Conservation (phyloP, 2,888 invertebrate genomes). For the Philhelius pedissequus region DNA sequence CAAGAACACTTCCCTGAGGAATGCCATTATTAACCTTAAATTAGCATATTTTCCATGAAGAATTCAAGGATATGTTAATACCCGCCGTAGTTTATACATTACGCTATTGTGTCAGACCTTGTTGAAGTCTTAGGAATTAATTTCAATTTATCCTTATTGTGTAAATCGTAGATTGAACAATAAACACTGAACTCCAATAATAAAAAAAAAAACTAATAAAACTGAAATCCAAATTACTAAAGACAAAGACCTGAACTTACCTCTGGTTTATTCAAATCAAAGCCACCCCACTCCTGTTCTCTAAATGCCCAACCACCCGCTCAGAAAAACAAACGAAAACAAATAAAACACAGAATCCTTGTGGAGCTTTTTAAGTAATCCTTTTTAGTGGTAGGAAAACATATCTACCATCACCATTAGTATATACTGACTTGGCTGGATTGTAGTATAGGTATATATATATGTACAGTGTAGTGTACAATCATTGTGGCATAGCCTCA, state of each 20-base stretch:
- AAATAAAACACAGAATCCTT: slow-evolving; percentile 36
- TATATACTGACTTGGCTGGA: not conserved
- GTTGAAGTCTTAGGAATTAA: too few species aligned
- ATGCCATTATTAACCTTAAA: too few species aligned
- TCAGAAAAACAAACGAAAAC: not conserved
- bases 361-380: slow-evolving; percentile 13
- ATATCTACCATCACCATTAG: not conserved
- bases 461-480: not conserved
- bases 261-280: not conserved
- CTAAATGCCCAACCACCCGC: not conserved
- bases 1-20: too few species aligned
- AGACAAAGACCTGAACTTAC: not conserved
- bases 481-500: slow-evolving; percentile 45
- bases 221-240: not conserved
- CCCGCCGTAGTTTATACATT: too few species aligned
- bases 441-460: too few species aligned
- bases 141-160: too few species aligned
- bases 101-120: too few species aligned
- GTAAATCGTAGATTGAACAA: too few species aligned
- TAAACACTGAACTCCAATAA: not conserved
- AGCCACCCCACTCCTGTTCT: not conserved
- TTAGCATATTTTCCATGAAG: too few species aligned
- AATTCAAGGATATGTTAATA: too few species aligned
- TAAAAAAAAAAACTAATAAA: not conserved
- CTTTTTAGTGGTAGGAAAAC: slow-evolving; percentile 19